Percentiles rank a stretch among this genome's conserved stretches.
Evolutionary conservation across 2,113 vertebrate genomes (phyloP).

Genomic region (Eolophus roseicapilla): DNA sequence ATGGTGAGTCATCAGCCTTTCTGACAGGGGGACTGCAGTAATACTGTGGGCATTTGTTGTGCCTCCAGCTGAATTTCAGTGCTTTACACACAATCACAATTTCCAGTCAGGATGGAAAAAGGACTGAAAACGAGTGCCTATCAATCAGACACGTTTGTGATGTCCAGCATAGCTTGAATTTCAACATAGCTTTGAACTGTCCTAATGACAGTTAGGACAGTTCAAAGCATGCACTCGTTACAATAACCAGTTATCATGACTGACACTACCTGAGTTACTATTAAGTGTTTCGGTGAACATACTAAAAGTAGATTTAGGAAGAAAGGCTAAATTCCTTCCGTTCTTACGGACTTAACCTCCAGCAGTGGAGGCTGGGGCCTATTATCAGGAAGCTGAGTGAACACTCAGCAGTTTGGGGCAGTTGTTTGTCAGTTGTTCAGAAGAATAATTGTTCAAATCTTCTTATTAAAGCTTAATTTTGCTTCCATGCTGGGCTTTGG

Average conservation of each 20-base stretch:
- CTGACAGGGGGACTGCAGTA: background rate
- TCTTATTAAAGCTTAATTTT: background rate
- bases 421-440: background rate
- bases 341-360: background rate
- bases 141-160: background rate
- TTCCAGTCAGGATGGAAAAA: background rate
- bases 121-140: background rate
- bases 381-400: background rate
- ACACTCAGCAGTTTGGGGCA: background rate
- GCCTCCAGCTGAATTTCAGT: background rate
- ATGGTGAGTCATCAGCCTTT: slow-evolving; percentile 79
- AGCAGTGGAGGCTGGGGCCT: background rate
- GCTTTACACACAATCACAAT: background rate
- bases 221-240: background rate
- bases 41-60: background rate
- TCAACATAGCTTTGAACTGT: background rate
- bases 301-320: background rate
- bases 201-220: background rate
- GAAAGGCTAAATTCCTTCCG: background rate
- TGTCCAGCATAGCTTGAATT: background rate
- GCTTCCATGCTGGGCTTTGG: background rate
- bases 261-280: background rate
- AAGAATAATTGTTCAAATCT: background rate
- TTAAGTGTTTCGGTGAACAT: background rate
- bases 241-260: background rate